Evolutionary conservation across 2,888 invertebrate genomes (phyloP), one percentile per base, ranked within the genome.

Genomic region (Parelbella ahira): DNA sequence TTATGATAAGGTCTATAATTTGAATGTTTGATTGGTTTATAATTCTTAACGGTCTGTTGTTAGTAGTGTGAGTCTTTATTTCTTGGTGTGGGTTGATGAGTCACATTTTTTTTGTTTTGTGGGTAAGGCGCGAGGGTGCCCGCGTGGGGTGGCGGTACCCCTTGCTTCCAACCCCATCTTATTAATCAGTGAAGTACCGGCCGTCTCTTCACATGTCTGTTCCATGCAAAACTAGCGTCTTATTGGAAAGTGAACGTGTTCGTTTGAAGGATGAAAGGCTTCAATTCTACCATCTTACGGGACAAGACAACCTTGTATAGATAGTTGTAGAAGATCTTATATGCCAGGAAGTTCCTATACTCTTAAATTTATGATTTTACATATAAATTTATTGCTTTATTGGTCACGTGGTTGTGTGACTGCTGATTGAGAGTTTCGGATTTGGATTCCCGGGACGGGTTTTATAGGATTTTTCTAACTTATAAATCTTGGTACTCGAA

Each of bases 21-120:
- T 61, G 55, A 58, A 66, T 73, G 60, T 51, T 53, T 46, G 50
- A 54, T 55, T 55, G 56, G 62, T 61, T 64, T 70, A 63, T 65
- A 63, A 57, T 61, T 53, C 67, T 57, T 66, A 73, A 55, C 60
- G 64, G 53, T 58, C 59, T 19, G 10, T 44, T 53, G 53, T 48
- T 54, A 57, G 52, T 50, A 48, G 65, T 74, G 72, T 69, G 66
- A 60, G 68, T 68, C 63, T 69, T 69, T 71, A 65, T 73, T 71
- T 69, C 73, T 72, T 71, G 53, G 84, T 84, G 82, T 84, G 82
- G 59, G 84, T 88, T 88, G 88, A 88, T 88, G 88, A 88, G 88
- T 88, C 88, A 88, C 88, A 88, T 88, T 88, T 88, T 87, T 87
- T 87, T 88, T 88, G 88, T 88, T 87, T 86, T 77, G 87, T 84